Evolutionary conservation across 2,888 invertebrate species (phyloP), one percentile per base, ranked within the genome.

Genomic region (Noctua janthe): DNA sequence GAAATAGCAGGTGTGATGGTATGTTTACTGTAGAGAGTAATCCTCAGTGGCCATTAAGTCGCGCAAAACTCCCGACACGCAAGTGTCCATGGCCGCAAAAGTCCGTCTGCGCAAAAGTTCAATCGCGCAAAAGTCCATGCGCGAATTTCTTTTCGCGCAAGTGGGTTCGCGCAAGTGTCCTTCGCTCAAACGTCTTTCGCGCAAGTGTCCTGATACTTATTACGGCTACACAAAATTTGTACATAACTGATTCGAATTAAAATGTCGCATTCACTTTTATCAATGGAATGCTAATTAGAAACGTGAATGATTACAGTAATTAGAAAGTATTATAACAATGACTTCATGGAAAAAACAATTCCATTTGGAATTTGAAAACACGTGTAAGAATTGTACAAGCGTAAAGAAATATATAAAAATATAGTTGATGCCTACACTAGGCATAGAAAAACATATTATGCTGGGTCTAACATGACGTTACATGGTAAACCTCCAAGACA

Each of bases 201-300:
- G 47, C 43, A 43, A 43, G 43, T 43, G 43, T 43, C 43, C 43
- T 43, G 43, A 43, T 43, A 43, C 43, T 39, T 39, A 39, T 39
- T 39, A 39, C 39, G 39, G 5, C 10, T 79, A 70, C 20, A 11
- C 43, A 49, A 69, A 62, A 4, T 54, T 71, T 74, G 54, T 74
- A 80, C 35, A 51, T 84, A 74, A 74, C 80, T 83, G 74, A 84
- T 67, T 84, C 71, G 80, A 84, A 83, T 80, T 84, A 56, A 54
- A 67, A 74, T 80, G 20, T 39, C 23, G 17, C 47, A 23, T 74
- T 66, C 8, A 59, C 1, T 5, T 64, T 62, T 54, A 54, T 56
- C 39, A 49, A 82, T 29, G 29, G 29, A 29, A 29, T 56, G 71
- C 54, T 29, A 29, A 81, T 77, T 66, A 59, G 8, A 20, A 69